Base-by-base conservation (phyloP, 1,140 invertebrate species). In the Pachypeltis micranthus region DNA sequence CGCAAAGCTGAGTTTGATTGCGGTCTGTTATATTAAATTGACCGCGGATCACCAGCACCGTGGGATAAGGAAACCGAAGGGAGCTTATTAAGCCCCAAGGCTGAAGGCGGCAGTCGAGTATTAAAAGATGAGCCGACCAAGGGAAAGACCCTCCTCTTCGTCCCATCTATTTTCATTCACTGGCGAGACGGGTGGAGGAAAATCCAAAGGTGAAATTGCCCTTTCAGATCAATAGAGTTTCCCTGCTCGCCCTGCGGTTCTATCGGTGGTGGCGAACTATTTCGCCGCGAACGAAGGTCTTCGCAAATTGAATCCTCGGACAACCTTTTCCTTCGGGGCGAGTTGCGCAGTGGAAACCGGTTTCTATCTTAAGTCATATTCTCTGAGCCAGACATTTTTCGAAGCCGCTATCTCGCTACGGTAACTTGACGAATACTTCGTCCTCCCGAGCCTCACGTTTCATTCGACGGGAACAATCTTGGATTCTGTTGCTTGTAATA, bases 61-160 rank as follows among this genome's bases (percentile, higher is more conserved):
- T n/a, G 34, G 34, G 34, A n/a, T 7, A 10, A n/a, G 21, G 47
- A 7, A 21, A 21, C 4, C n/a, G n/a, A n/a, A 3, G 7, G 47
- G 4, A 21, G 47, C 47, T 51, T 51, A 51, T 51, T 51, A 51
- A 51, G 47, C 47, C 47, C 31, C 47, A 10, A 21, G 47, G 47
- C n/a, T n/a, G n/a, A n/a, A n/a, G 47, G 47, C 47, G 47, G 47
- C 47, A 39, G n/a, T n/a, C 7, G 47, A 51, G 47, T 51, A 51
- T 51, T 51, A 51, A 51, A 51, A 51, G 47, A 51, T 51, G 47
- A 51, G 47, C 47, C 47, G 47, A 51, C 47, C 47, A 51, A 21
- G 19, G 47, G 23, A 51, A 21, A 21, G 10, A 10, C 3, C 47
- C 47, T n/a, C n/a, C n/a, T n/a, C n/a, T n/a, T n/a, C n/a, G n/a